Percentiles rank a stretch among this genome's conserved stretches.
Evolutionary conservation across 1,140 invertebrate species (phyloP).

Genomic region (Drosophila lacertosa): DNA sequence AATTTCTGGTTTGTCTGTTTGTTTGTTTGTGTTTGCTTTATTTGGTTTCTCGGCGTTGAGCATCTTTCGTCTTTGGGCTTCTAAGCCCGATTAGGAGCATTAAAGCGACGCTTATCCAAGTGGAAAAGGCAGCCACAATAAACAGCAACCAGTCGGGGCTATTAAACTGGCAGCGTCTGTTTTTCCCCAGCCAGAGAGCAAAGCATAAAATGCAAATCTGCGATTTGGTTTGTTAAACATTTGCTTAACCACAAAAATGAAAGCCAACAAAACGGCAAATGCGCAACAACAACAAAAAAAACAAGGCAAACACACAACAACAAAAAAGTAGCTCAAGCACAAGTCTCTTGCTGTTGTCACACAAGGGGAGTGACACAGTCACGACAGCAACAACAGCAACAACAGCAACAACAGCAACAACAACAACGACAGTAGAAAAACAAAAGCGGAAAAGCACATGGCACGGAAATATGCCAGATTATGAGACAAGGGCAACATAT

Average conservation of each 20-base stretch:
- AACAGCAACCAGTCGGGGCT: conserved; percentile 15
- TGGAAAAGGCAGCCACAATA: conserved; percentile 50
- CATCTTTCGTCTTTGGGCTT: conserved; percentile 66
- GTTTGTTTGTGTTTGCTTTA: conserved; percentile 2
- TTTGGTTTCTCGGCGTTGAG: conserved; percentile 25
- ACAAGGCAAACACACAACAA: conserved; percentile 38
- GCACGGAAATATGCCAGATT: conserved; percentile 65
- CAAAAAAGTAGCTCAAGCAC: conserved; percentile 34
- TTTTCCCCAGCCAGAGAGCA: conserved; percentile 33
- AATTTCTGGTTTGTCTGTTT: conserved; percentile 5
- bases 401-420: conserved; percentile 35
- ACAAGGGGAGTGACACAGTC: conserved; percentile 57
- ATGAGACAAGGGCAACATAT: conserved; percentile 80
- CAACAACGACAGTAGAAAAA: conserved; percentile 47
- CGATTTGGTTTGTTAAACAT: conserved; percentile 81
- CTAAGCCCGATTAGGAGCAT: conserved; percentile 75
- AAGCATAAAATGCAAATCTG: conserved; percentile 79
- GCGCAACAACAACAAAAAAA: conserved; percentile 18
- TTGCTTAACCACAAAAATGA: conserved; percentile 79
- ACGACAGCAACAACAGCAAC: conserved; percentile 45
- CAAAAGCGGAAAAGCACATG: conserved; percentile 38
- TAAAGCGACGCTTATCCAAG: conserved; percentile 69
- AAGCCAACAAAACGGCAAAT: conserved; percentile 42
- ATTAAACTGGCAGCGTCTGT: conserved; percentile 30
- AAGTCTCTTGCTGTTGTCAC: conserved; percentile 49